phyloP scores from a whole-genome alignment of 2,113 vertebrate species.

The Brachirus orientalis region DNA sequence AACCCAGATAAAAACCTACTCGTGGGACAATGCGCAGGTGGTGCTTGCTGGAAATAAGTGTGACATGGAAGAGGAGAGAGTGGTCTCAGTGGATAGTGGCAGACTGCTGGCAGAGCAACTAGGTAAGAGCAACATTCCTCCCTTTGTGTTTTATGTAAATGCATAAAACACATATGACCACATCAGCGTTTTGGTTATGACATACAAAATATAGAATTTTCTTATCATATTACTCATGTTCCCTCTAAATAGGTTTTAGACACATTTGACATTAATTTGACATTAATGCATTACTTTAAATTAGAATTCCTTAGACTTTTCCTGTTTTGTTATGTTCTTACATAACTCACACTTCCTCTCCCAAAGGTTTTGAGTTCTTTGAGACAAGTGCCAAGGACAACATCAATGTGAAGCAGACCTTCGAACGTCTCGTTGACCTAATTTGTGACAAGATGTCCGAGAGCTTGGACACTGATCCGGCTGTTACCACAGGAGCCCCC shows the following conservation, averaged over 20 bases:
- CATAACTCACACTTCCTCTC: background rate
- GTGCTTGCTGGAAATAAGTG: constrained; percentile 96
- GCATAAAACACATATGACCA: too few species aligned
- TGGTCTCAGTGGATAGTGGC: constrained; percentile 91
- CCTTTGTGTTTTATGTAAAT: background rate
- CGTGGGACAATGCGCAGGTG: constrained; percentile 98
- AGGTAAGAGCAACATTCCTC: constrained; percentile 80
- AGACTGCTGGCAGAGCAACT: constrained; percentile 94
- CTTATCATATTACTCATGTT: background rate
- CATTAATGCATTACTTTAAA: too few species aligned
- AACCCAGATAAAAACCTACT: constrained; percentile 98
- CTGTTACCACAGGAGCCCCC: constrained; percentile 87
- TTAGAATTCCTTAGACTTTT: too few species aligned
- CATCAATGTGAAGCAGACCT: constrained; percentile 97
- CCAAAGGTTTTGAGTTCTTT: constrained; percentile 96
- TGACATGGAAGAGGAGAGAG: constrained; percentile 97
- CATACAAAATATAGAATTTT: too few species aligned
- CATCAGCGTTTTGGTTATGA: too few species aligned
- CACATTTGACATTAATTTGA: background rate
- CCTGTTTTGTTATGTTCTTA: background rate
- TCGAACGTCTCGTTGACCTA: constrained; percentile 95
- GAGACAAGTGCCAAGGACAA: constrained; percentile 99
- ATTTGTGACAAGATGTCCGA: constrained; percentile 99
- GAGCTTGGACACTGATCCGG: constrained; percentile 90
- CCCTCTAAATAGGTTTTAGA: too few species aligned